Conservation (phyloP, 2,888 invertebrate species). For the Plagiodera versicolora region DNA sequence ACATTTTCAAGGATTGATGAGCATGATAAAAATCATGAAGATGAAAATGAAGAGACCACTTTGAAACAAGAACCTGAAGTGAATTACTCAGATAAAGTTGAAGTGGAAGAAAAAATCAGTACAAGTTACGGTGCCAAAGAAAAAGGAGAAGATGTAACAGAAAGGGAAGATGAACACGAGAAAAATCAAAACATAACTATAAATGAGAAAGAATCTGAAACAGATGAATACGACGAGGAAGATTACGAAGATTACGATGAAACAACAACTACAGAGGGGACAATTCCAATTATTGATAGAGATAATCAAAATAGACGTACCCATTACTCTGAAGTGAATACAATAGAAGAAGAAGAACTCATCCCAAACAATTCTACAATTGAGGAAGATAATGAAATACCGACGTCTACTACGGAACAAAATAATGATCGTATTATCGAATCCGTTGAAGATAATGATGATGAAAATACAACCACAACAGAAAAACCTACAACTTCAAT, state of each 20-base stretch:
- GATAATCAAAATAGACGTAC: not conserved
- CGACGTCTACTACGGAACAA: not conserved
- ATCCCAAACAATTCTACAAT: not conserved
- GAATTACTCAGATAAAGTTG: not conserved
- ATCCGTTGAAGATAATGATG: conserved; percentile 11
- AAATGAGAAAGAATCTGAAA: conserved; percentile 13
- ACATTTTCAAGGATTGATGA: no score
- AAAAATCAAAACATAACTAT: not conserved
- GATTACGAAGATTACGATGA: conserved; percentile 7
- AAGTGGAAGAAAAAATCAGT: conserved; percentile 14
- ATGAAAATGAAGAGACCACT: not conserved
- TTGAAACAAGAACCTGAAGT: not conserved
- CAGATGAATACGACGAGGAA: conserved; percentile 16
- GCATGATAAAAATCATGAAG: not conserved
- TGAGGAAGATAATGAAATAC: not conserved
- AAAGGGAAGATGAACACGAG: not conserved
- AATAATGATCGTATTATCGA: not conserved
- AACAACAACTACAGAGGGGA: not conserved
- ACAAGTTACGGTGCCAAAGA: not conserved
- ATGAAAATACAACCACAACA: conserved; percentile 5
- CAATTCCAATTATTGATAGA: not conserved
- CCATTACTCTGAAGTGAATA: not conserved
- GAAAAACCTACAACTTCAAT: not conserved
- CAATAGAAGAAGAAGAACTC: not conserved
- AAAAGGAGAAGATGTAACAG: not conserved